These are phyloP conservation scores for Heliangelus exortis DNA, from an alignment of 2,797 vertebrate species.

Conservation along the genomic window DNA sequence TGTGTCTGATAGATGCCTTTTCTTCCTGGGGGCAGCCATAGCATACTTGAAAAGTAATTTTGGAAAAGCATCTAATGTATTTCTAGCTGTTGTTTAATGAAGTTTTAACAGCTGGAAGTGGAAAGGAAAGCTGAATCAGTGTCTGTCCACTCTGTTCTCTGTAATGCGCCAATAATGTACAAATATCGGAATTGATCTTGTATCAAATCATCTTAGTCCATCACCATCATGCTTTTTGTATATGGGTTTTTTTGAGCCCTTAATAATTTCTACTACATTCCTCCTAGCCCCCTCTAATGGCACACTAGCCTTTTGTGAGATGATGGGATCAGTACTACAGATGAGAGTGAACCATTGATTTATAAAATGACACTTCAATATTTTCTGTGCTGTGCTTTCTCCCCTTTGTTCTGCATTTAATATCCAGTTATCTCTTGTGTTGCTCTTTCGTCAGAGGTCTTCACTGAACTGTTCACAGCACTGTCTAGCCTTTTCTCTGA, in stretches of 20 bases:
- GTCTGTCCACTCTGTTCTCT: slow-evolving; percentile 11
- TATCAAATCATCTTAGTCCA: slow-evolving; percentile 1
- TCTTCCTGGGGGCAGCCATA: slow-evolving; percentile 11
- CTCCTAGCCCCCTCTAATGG: background rate
- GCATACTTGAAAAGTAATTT: slow-evolving; percentile 39
- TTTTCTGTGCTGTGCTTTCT: slow-evolving; percentile 31
- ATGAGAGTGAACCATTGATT: slow-evolving; percentile 1
- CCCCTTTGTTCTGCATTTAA: slow-evolving; percentile 38
- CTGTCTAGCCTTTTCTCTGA: background rate
- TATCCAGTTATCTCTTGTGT: slow-evolving; percentile 12
- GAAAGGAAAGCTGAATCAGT: background rate
- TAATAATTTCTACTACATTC: slow-evolving; percentile 11
- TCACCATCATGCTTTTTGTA: background rate
- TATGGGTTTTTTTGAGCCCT: background rate
- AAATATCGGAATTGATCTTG: slow-evolving; percentile 14
- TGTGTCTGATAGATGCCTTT: slow-evolving; percentile 38
- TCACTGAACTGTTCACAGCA: background rate
- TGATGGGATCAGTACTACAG: background rate
- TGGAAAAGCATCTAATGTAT: slow-evolving; percentile 37
- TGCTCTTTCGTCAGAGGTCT: background rate
- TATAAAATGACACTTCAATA: slow-evolving; percentile 30
- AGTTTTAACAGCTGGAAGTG: slow-evolving; percentile 56
- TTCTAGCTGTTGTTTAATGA: slow-evolving; percentile 53
- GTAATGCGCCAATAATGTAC: background rate
- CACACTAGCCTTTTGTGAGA: background rate